Base-by-base conservation (phyloP, 2,113 vertebrate genomes). In the Pontoporia blainvillei region DNA sequence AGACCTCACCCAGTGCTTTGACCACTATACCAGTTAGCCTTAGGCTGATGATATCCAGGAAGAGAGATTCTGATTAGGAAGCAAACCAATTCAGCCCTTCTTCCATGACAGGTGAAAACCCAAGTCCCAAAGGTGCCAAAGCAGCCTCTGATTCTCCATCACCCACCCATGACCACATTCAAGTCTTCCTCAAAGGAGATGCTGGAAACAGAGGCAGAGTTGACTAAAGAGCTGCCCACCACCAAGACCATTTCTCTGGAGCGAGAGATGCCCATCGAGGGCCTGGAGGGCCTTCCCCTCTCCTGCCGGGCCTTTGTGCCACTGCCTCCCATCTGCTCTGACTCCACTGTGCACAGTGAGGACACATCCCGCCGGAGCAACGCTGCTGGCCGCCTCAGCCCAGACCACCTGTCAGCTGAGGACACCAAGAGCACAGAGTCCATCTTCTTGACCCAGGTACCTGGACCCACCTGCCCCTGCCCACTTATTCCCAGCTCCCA, bases 391-490 rank as follows among this genome's bases (percentile, higher is more conserved):
- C 57, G 14, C 52, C 27, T 75, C 75, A 95, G 96, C 76, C 59
- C 84, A n/a, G 78, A 87, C 3, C 81, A 64, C 57, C 94, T 4
- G 0, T 86, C 96, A 39, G 93, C 91, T 0, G 62, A 97, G 25
- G 97, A 98, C 31, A 72, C 96, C 36, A 97, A 94, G 85, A 97
- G 96, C 82, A 90, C 66, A 5, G 97, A 98, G 20, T 96, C 97
- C 14, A 97, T 99, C 97, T 99, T 99, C 98, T 96, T 99, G 88
- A 99, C 99, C 3, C 99, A 99, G 99, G 99, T 99, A 54, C 36
- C 81, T 12, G 1, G 0, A 4, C 39, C 73, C n/a, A 3, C 23
- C n/a, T 20, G 23, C 8, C 44, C 59, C 59, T 64, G 27, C 20
- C 54, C 41, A 25, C 39, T 36, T 49, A 15, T 66, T 64, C 29